Percentiles rank a stretch among this genome's conserved stretches.
phyloP scores from a whole-genome alignment of 2,797 vertebrate genomes.

The Acomys russatus region DNA sequence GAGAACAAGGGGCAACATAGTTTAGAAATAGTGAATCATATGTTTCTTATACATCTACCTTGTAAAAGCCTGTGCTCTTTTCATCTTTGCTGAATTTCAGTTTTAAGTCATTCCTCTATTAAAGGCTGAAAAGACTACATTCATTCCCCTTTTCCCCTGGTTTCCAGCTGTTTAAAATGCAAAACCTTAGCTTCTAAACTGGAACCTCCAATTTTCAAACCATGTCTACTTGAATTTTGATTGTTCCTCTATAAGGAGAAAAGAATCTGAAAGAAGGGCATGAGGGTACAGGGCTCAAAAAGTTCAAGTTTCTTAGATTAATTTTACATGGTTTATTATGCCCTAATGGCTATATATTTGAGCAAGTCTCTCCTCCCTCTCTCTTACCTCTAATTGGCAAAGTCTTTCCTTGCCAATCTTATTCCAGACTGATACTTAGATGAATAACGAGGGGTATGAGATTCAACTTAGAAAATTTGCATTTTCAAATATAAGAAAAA shows the following conservation, averaged over 20 bases:
- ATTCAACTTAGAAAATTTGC: background rate
- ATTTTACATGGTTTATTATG: too few species aligned
- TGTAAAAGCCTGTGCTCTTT: too few species aligned
- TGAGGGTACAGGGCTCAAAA: background rate
- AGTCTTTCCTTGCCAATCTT: background rate
- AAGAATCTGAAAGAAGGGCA: background rate
- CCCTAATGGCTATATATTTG: background rate
- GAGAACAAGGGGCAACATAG: too few species aligned
- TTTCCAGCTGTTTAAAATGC: background rate
- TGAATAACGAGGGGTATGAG: background rate
- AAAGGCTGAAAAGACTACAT: too few species aligned
- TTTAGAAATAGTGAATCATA: too few species aligned
- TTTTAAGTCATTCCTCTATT: too few species aligned
- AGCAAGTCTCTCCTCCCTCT: background rate
- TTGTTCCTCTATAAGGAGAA: background rate
- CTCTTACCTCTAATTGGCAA: background rate
- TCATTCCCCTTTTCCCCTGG: background rate
- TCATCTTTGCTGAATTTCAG: too few species aligned
- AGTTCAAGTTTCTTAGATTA: background rate
- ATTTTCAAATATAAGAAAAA: constrained; percentile 22
- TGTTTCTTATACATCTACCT: too few species aligned
- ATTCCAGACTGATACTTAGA: background rate
- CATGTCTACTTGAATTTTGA: background rate
- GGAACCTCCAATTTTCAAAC: background rate
- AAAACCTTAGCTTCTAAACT: background rate